Conservation (phyloP, 2,888 invertebrate species). For the Pandemis corylana region DNA sequence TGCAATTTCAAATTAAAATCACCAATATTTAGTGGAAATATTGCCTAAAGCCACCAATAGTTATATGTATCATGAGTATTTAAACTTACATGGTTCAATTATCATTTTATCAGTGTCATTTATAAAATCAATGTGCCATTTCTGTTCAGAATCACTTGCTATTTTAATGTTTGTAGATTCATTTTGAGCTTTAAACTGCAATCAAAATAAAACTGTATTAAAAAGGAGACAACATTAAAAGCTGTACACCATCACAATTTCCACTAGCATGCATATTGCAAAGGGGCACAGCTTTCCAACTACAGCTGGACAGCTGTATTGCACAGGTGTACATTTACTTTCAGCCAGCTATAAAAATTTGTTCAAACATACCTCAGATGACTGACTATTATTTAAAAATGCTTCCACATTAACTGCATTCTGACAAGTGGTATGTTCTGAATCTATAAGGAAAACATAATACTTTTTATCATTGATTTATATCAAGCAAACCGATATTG, state of each 20-base stretch:
- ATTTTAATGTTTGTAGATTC: conserved; percentile 19
- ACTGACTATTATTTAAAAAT: conserved; percentile 59
- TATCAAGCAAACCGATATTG: no score
- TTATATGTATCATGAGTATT: not conserved
- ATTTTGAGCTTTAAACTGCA: conserved; percentile 21
- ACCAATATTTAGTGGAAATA: no score
- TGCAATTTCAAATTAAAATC: no score
- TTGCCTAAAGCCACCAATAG: no score
- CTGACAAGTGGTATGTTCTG: conserved; percentile 50
- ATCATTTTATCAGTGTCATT: conserved; percentile 57
- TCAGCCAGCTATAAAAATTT: no score
- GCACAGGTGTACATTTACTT: not conserved
- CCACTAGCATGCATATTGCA: not conserved
- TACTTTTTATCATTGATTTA: no score
- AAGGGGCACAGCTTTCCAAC: not conserved
- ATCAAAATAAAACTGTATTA: not conserved
- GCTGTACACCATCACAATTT: not conserved
- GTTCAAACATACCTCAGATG: conserved; percentile 52
- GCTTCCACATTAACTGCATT: conserved; percentile 65
- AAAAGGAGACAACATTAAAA: not conserved
- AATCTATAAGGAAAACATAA: conserved; percentile 52
- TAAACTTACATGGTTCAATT: conserved; percentile 61
- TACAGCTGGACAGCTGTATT: no score
- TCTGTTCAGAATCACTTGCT: conserved; percentile 50
- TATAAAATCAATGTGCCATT: conserved; percentile 63